Percentiles rank a stretch among this genome's conserved stretches.
Evolutionary conservation across 2,797 vertebrate genomes (phyloP).

Genomic region (Thaleichthys pacificus): DNA sequence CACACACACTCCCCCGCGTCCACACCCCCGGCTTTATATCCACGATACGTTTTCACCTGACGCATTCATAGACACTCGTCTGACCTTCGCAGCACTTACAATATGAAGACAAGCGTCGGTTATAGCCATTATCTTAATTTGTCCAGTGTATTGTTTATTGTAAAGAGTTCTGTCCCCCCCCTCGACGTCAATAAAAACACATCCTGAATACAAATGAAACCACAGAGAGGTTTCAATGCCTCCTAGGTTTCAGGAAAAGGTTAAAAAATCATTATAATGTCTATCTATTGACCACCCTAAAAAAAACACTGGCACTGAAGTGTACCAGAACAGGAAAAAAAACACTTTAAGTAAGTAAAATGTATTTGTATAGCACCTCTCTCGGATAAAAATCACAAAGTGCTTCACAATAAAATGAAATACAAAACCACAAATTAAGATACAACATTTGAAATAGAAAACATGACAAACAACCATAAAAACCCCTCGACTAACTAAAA

Average conservation of each 20-base stretch:
- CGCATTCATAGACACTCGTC: slow-evolving; percentile 62
- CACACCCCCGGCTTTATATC: slow-evolving; percentile 37
- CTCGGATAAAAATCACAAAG: no score
- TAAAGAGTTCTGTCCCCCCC: slow-evolving; percentile 38
- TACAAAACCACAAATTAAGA: no score
- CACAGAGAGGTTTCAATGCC: slow-evolving; percentile 32
- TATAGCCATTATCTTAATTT: slow-evolving; percentile 81
- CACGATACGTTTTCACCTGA: slow-evolving; percentile 51
- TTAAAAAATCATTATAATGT: neutral
- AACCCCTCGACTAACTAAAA: no score
- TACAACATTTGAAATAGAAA: no score
- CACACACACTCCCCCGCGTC: slow-evolving; percentile 30
- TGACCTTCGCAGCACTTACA: slow-evolving; percentile 81
- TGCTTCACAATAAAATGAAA: no score
- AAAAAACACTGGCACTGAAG: neutral
- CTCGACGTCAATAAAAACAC: slow-evolving; percentile 50
- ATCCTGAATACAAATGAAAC: slow-evolving; percentile 67
- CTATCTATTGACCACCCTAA: no score
- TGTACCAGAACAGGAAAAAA: no score
- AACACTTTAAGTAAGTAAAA: no score
- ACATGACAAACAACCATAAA: no score
- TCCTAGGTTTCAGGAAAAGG: slow-evolving; percentile 22
- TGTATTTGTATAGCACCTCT: no score
- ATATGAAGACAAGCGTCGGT: slow-evolving; percentile 69
- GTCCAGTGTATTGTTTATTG: slow-evolving; percentile 74